These are phyloP conservation scores for Vulpes ferrilata DNA, from an alignment of 2,113 vertebrate genomes.

Conservation along the genomic window DNA sequence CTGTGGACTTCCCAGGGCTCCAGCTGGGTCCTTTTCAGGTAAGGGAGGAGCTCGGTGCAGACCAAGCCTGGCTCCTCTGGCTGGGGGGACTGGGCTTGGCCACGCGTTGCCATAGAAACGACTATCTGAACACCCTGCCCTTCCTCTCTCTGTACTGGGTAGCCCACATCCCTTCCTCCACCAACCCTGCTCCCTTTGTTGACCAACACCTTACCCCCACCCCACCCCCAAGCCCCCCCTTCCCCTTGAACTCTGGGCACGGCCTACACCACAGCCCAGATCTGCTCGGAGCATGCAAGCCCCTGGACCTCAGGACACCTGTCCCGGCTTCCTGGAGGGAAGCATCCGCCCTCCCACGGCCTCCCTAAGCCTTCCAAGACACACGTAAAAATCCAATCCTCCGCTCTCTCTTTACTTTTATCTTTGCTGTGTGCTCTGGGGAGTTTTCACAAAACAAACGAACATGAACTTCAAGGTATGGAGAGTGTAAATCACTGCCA, in stretches of 20 bases:
- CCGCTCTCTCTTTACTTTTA: conserved; percentile 56
- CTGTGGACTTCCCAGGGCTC: neutral
- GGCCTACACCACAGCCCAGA: accelerated
- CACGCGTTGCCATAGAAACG: conserved; percentile 44
- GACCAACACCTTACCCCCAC: neutral
- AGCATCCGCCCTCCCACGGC: conserved; percentile 20
- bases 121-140: neutral
- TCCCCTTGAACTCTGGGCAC: neutral
- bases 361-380: conserved; percentile 31
- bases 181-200: neutral
- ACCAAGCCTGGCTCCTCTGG: neutral
- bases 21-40: neutral
- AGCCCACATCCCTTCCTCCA: neutral
- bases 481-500: conserved; percentile 66
- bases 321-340: neutral
- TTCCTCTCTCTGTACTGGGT: neutral
- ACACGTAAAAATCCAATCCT: neutral
- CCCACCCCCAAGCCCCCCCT: neutral
- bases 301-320: neutral
- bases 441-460: conserved; percentile 76
- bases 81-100: neutral
- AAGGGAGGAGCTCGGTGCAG: neutral
- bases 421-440: conserved; percentile 59
- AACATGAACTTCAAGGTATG: conserved; percentile 73
- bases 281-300: neutral